Conservation (phyloP, 2,888 invertebrate species). For the Pachydiplax longipennis region DNA sequence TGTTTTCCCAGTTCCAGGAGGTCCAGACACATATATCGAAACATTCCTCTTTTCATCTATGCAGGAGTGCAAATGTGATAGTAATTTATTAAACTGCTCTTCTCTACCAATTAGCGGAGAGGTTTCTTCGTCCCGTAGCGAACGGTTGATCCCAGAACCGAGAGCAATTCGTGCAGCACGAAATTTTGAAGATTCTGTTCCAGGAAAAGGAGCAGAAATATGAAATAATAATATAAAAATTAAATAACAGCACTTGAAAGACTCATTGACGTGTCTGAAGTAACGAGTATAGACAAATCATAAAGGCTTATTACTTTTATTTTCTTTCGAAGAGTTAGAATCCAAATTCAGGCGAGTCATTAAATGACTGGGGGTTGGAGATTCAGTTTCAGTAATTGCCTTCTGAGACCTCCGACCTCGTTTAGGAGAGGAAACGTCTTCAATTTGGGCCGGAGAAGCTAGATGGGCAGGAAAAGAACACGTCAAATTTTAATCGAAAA, state of each 20-base stretch:
- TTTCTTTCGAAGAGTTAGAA: not conserved
- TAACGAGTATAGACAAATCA: not conserved
- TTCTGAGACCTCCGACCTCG: not conserved
- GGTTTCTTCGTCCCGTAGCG: not conserved
- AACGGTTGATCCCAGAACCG: not conserved
- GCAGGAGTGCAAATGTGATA: conserved; percentile 72
- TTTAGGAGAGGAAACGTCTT: not conserved
- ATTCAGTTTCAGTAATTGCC: not conserved
- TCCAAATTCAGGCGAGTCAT: not conserved
- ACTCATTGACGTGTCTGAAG: not conserved
- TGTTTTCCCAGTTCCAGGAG: conserved; percentile 97
- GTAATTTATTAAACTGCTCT: conserved; percentile 73
- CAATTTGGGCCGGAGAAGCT: not conserved
- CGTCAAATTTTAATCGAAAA: not conserved
- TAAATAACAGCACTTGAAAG: not conserved
- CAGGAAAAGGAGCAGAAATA: too few species aligned
- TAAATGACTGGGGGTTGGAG: not conserved
- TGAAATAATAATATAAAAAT: too few species aligned
- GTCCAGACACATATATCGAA: conserved; percentile 93
- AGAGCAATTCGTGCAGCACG: conserved; percentile 16
- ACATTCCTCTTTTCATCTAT: conserved; percentile 72
- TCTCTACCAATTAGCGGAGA: conserved; percentile 77
- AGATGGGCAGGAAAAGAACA: not conserved
- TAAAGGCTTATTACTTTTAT: not conserved
- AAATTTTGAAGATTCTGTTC: not conserved